Percentiles rank a stretch among this genome's conserved stretches.
These are phyloP conservation scores for Zeus faber DNA, from an alignment of 2,113 vertebrate species.

Conservation along the genomic window DNA sequence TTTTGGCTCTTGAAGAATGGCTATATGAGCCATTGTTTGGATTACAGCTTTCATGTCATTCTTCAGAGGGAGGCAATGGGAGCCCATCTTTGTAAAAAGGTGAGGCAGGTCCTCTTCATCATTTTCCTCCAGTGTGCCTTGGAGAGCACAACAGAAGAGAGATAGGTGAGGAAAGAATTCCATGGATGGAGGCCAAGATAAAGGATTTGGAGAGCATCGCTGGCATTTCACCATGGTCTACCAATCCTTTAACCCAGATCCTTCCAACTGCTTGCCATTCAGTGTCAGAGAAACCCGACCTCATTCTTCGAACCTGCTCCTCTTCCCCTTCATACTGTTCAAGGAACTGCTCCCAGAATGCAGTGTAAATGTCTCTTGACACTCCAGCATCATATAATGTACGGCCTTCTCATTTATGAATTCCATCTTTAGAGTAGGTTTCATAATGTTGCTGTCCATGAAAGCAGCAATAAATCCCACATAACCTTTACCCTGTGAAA, in stretches of 20 bases:
- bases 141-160: slow-evolving; percentile 20
- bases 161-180: slow-evolving; percentile 10
- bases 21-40: slow-evolving; percentile 30
- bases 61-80: slow-evolving; percentile 26
- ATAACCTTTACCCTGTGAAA: slow-evolving; percentile 13
- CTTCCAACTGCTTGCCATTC: slow-evolving; percentile 33
- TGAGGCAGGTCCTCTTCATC: slow-evolving; percentile 32
- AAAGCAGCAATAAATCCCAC: slow-evolving; percentile 16
- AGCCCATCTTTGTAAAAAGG: slow-evolving; percentile 38
- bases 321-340: slow-evolving; percentile 31
- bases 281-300: slow-evolving; percentile 16
- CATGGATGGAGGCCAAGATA: slow-evolving; percentile 27
- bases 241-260: slow-evolving; percentile 31
- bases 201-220: slow-evolving; percentile 28
- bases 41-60: slow-evolving; percentile 14
- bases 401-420: slow-evolving; percentile 28
- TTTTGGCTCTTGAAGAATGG: slow-evolving; percentile 34
- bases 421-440: slow-evolving; percentile 8
- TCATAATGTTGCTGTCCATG: slow-evolving; percentile 20
- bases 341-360: slow-evolving; percentile 31
- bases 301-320: slow-evolving; percentile 20
- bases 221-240: slow-evolving; percentile 12
- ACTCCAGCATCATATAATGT: slow-evolving; percentile 50
- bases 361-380: slow-evolving; percentile 28
- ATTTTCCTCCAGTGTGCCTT: slow-evolving; percentile 27